Base-by-base conservation (phyloP, 2,888 invertebrate species). In the Pherbina coryleti region DNA sequence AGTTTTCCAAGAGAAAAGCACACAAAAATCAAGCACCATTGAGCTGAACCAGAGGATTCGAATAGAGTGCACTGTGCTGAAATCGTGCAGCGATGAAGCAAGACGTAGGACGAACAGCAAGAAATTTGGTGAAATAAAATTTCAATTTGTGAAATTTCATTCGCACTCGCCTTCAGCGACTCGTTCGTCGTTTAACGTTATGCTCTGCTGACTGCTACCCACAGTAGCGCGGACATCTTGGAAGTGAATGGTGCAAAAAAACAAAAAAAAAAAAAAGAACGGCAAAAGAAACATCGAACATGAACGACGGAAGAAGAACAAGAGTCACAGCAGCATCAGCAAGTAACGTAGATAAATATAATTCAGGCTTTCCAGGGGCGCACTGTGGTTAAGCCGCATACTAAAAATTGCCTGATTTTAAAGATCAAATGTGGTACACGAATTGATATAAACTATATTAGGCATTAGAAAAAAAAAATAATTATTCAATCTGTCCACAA, bases 101-200 rank as follows among this genome's bases (percentile, higher is more conserved):
- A 17, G 62, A 22, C 25, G 62, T n/a, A n/a, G n/a, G n/a, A n/a
- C 11, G 34, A 31, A 71, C 19, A 5, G 83, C 84, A 85, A 86
- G 86, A 85, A 83, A 85, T 85, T 85, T 84, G 84, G 82, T 87
- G 87, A 86, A 87, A 86, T 86, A 86, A 87, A 87, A 86, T 87
- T 87, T 87, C 86, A 86, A 86, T 86, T 86, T 86, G 87, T 82
- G 84, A 85, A 87, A 87, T 85, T 86, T 85, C 83, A 81, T 84
- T 87, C 73, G 60, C 73, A 49, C 62, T 73, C 62, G 28, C 31
- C 62, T 25, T 73, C 49, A 60, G 60, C 28, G 44, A 17, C 73
- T 60, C 62, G 44, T 60, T 19, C 60, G 37, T 62, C 62, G 34
- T 34, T 17, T 37, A 34, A 25, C 60, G 57, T 72, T 51, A 5